A percentile compares a stretch with the other conserved stretches of the same genome.
Evolutionary conservation across 2,888 invertebrate genomes (phyloP).

Genomic region (Volucella zonaria): DNA sequence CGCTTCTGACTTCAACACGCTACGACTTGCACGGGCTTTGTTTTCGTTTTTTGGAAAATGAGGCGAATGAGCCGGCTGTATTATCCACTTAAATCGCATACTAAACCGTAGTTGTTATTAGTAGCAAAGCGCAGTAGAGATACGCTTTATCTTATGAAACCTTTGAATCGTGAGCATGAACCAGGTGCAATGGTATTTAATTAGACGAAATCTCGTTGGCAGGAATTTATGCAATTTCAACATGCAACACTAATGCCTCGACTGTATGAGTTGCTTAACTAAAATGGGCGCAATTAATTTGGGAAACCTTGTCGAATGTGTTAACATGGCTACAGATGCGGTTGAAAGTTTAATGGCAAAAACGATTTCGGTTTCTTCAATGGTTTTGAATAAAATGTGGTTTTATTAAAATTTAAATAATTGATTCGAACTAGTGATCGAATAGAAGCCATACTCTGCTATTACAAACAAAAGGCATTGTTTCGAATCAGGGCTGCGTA

Average conservation of each 20-base stretch:
- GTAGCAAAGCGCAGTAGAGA: conserved; percentile 37
- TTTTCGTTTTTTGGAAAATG: background rate
- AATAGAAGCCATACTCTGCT: too few relatives aligned
- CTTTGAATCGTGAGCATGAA: conserved; percentile 30
- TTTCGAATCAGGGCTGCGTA: too few relatives aligned
- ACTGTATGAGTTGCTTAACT: background rate
- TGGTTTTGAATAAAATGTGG: too few relatives aligned
- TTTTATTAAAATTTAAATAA: too few relatives aligned
- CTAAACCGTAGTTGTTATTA: conserved; percentile 53
- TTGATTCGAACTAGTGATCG: too few relatives aligned
- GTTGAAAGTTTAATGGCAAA: too few relatives aligned
- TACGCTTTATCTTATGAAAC: conserved; percentile 44
- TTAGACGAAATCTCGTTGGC: conserved; percentile 60
- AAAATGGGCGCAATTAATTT: background rate
- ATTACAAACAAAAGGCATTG: too few relatives aligned
- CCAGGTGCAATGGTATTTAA: conserved; percentile 63
- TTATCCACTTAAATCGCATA: conserved; percentile 54
- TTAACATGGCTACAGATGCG: too few relatives aligned
- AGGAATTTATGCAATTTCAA: conserved; percentile 55
- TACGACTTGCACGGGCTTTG: background rate
- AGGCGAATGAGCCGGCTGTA: conserved; percentile 23
- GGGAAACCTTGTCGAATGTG: too few relatives aligned
- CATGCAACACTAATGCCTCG: conserved; percentile 38
- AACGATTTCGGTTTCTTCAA: too few relatives aligned
- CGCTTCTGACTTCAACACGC: conserved; percentile 41